Evolutionary conservation across 2,888 invertebrate species (phyloP), one percentile per base, ranked within the genome.

Genomic region (Merodon equestris): DNA sequence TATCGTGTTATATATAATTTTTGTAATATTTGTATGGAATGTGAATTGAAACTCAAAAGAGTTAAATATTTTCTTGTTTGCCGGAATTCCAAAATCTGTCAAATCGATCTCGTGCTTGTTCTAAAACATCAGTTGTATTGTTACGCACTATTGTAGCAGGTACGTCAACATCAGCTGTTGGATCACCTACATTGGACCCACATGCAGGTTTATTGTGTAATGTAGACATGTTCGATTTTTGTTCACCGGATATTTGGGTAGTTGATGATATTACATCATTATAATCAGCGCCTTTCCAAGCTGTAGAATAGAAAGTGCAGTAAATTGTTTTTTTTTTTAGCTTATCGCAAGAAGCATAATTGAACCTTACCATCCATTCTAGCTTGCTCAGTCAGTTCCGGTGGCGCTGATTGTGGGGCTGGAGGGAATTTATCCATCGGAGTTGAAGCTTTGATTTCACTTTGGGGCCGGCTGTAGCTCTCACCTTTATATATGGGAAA

Each of bases 51-150:
- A n/a, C n/a, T n/a, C n/a, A n/a, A n/a, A 27, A 27, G 27, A 27
- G 9, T 86, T 88, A 88, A 82, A 88, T 92, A 85, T 90, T 91
- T 83, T 91, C 91, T 83, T 92, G 91, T 84, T 92, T 92, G 84
- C 90, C 92, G 85, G 93, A 93, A 82, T 94, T 94, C 95, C 95
- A 95, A 89, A 95, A 95, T 86, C 94, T 93, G 89, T 95, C 95
- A 87, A 95, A 95, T 84, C 95, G 93, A 88, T 93, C 94, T 84
- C 95, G 93, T 84, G 95, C 95, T 87, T 93, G 93, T 87, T 95
- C 95, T 82, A 95, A 90, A 77, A 95, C 94, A 86, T 95, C 94
- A 66, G 93, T 91, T 40, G 94, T 93, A 54, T 87, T 85, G 68
- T 84, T 85, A 60, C 87, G 85, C 63, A 85, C 86, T 68, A 87